Percentiles rank a stretch among this genome's conserved stretches.
Evolutionary conservation across 2,113 vertebrate genomes (phyloP).

Genomic region (Myocastor coypus): DNA sequence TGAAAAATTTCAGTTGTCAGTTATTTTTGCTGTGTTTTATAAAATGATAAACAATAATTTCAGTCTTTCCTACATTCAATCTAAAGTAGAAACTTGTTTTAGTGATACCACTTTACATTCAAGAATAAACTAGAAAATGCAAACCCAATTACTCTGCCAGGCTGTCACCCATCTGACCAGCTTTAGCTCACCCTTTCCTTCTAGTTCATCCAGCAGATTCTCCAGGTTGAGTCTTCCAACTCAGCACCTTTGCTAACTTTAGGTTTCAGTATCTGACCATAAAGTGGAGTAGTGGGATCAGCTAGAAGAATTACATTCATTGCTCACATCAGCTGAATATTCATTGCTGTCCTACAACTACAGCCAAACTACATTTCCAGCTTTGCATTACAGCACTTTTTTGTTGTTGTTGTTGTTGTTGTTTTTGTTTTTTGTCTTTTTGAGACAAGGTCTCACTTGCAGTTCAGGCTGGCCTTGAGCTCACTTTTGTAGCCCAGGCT

Average conservation of each 20-base stretch:
- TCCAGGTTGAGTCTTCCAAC: neutral
- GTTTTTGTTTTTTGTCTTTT: no score
- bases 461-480: no score
- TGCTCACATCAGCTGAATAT: neutral
- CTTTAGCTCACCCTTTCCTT: neutral
- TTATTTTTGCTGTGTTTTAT: conserved; percentile 29
- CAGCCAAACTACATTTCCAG: neutral
- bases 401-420: no score
- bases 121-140: neutral
- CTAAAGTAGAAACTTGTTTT: conserved; percentile 15
- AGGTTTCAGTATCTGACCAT: neutral
- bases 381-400: neutral
- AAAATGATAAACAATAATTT: conserved; percentile 5
- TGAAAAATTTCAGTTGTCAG: neutral
- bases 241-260: neutral
- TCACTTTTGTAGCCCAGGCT: no score
- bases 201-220: neutral
- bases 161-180: neutral
- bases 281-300: neutral
- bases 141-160: neutral
- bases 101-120: neutral
- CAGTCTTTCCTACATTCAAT: neutral
- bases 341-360: neutral
- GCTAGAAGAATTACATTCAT: neutral
- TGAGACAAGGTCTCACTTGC: no score